Evolutionary conservation across 2,888 invertebrate genomes (phyloP).

Genomic region (Boloria selene): DNA sequence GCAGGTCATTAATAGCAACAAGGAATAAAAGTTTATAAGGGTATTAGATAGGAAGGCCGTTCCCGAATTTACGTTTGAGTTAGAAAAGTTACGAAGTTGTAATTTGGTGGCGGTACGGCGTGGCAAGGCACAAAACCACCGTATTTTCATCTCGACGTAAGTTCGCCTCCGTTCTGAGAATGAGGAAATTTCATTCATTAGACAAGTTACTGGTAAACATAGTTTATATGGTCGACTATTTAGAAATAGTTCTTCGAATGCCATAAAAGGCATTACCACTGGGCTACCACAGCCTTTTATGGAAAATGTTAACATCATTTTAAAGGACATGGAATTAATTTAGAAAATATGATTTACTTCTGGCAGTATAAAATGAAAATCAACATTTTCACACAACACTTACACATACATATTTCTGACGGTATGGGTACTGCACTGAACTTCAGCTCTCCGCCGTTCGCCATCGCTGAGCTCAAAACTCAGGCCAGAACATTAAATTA

Average conservation of each 20-base stretch:
- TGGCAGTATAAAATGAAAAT: too few species aligned
- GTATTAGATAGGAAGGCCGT: constrained; percentile 15
- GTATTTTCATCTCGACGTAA: constrained; percentile 22
- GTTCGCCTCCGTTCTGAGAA: constrained; percentile 18
- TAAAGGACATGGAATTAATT: too few species aligned
- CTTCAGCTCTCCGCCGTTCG: too few species aligned
- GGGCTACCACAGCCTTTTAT: too few species aligned
- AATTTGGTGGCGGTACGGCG: constrained; percentile 27
- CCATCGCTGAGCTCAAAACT: too few species aligned
- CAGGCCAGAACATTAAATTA: too few species aligned
- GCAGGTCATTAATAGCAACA: constrained; percentile 1
- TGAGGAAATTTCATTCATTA: constrained; percentile 16
- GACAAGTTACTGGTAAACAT: constrained; percentile 8
- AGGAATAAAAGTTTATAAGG: constrained; percentile 14
- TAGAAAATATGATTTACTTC: too few species aligned
- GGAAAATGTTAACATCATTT: too few species aligned
- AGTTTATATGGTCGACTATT: constrained; percentile 1
- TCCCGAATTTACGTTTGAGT: constrained; percentile 25
- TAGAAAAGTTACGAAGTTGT: constrained; percentile 33
- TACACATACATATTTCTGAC: too few species aligned
- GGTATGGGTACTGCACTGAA: too few species aligned
- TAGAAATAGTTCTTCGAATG: constrained; percentile 1
- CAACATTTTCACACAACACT: too few species aligned
- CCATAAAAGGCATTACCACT: too few species aligned
- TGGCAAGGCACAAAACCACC: constrained; percentile 22